Conservation (phyloP, 30 jellyfish, hydroid and myxozoan genomes). For the Cassiopea xamachana region DNA sequence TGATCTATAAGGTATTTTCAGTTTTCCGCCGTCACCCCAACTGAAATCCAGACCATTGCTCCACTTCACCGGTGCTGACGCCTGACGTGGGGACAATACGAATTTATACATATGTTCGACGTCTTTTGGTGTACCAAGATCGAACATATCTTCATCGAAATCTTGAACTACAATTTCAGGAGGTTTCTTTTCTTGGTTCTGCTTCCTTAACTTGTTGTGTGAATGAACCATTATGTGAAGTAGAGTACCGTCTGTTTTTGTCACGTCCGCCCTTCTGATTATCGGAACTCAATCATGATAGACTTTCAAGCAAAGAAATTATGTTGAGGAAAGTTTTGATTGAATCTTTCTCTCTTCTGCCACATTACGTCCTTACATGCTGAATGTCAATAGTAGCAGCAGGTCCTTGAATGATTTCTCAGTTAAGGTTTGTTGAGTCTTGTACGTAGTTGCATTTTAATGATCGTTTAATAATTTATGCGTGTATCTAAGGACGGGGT, state of each 20-base stretch:
- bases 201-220: constrained; percentile 45
- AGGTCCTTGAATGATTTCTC: constrained; percentile 40
- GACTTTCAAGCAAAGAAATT: background rate
- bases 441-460: constrained; percentile 81
- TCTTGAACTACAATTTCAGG: constrained; percentile 82
- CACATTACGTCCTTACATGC: constrained; percentile 1
- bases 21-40: constrained; percentile 49
- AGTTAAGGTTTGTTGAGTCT: constrained; percentile 28
- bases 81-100: constrained; percentile 75
- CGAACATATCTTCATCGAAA: constrained; percentile 86
- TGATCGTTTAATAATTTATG: constrained; percentile 66
- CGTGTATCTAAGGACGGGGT: constrained; percentile 74
- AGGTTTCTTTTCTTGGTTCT: constrained; percentile 50
- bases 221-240: constrained; percentile 72
- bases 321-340: background rate
- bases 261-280: background rate
- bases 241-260: constrained; percentile 24
- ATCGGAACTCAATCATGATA: background rate
- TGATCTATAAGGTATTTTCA: constrained; percentile 71
- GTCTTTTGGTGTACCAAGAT: constrained; percentile 83
- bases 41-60: constrained; percentile 63
- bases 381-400: constrained; percentile 54
- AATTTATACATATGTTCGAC: constrained; percentile 72
- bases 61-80: constrained; percentile 62
- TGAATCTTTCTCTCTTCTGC: background rate